Base-by-base conservation (phyloP, 2,797 vertebrate genomes). In the Clarias fuscus region DNA sequence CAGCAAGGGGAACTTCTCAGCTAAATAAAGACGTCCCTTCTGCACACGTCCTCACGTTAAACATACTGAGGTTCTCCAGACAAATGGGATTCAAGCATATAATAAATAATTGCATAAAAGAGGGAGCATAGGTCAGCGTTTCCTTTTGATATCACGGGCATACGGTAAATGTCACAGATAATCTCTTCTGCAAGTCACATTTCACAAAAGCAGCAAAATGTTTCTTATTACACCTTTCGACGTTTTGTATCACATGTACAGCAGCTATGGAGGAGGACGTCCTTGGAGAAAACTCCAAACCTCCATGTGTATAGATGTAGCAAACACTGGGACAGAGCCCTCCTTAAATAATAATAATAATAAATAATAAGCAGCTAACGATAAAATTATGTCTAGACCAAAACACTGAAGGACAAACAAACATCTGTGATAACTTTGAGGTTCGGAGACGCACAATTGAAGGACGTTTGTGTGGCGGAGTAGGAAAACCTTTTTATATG, bases 271-370 rank as follows among this genome's bases (percentile, higher is more conserved):
- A 81, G 48, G 59, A 72, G 64, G 24, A 64, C 37, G 75, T 58
- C 58, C 62, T n/a, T 64, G 37, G 37, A 58, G 76, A 88, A 88
- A 82, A 56, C 56, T 14, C 53, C 53, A 56, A 56, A 56, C 53
- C 53, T 56, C 13, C 53, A 56, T 65, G 58, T 53, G 65, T 70
- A 90, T 95, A 72, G 43, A 96, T 96, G 97, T 97, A 97, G 96
- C 95, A 96, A 96, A 94, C 92, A 95, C 94, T 95, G 91, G 94
- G 93, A 93, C 93, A 92, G 93, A 95, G 91, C 91, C 93, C 92
- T 94, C 93, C 78, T 87, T 53, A 70, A 56, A 56, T 56, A 56
- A 14, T 56, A 56, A 53, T 61, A 20, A 20, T 61, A 61, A 61
- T 43, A 83, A 76, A 1, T 37, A 88, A 84, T 77, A 94, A 95